Percentiles rank a stretch among this genome's conserved stretches.
Conservation (phyloP, 2,888 invertebrate genomes). For the Macrophya alboannulata region DNA sequence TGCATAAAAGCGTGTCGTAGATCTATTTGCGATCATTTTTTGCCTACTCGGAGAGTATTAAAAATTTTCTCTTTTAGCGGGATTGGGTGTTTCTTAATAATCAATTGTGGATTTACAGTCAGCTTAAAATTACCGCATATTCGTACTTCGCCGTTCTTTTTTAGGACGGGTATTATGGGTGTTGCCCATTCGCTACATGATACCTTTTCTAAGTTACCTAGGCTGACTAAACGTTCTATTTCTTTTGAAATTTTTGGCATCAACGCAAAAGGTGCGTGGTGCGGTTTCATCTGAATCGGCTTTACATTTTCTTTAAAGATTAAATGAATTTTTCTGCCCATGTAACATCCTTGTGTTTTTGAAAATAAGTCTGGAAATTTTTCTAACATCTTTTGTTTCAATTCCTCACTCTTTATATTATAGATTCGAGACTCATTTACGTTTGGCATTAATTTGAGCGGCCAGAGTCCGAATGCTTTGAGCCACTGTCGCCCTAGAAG, state of each 20-base stretch:
- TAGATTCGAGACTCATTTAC: too few relatives aligned
- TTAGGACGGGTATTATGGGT: constrained; percentile 69
- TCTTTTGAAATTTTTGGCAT: constrained; percentile 57
- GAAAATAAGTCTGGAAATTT: constrained; percentile 59
- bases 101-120: constrained; percentile 66
- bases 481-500: not conserved
- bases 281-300: constrained; percentile 63
- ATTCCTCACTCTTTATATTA: too few relatives aligned
- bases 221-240: constrained; percentile 61
- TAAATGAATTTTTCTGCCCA: constrained; percentile 60
- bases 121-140: constrained; percentile 67
- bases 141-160: constrained; percentile 65
- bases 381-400: constrained; percentile 24
- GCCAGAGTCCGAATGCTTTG: not conserved
- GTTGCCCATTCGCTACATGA: constrained; percentile 70
- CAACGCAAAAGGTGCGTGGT: constrained; percentile 63
- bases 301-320: constrained; percentile 60
- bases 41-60: constrained; percentile 66
- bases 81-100: constrained; percentile 67
- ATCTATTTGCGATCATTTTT: constrained; percentile 67
- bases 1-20: constrained; percentile 74
- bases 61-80: constrained; percentile 67
- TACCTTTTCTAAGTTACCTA: constrained; percentile 63
- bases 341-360: constrained; percentile 55
- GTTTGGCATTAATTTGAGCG: too few relatives aligned